Conservation (phyloP, 2,797 vertebrate genomes). For the Tachyglossus aculeatus region DNA sequence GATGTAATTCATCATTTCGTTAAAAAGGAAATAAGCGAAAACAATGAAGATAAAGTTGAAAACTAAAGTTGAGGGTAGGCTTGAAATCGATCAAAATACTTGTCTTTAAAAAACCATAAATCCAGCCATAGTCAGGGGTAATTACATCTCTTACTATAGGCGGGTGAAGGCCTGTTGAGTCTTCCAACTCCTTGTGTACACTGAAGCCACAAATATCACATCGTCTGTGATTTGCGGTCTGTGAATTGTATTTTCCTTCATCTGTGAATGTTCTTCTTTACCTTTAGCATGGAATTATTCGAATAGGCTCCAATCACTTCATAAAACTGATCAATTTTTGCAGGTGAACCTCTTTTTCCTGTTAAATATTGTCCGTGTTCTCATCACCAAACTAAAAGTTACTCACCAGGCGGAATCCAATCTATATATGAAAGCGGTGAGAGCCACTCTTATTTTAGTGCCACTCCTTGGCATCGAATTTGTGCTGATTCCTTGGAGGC, state of each 20-base stretch:
- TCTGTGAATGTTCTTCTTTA: neutral
- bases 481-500: slow-evolving; percentile 91
- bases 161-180: too few relatives aligned
- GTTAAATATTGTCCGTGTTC: slow-evolving; percentile 94
- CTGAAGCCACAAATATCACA: too few relatives aligned
- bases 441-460: slow-evolving; percentile 94
- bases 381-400: slow-evolving; percentile 97
- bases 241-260: neutral
- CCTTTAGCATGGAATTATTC: neutral
- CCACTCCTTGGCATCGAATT: slow-evolving; percentile 94
- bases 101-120: too few relatives aligned
- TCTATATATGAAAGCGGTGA: slow-evolving; percentile 97
- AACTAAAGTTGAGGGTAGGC: too few relatives aligned
- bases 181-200: too few relatives aligned
- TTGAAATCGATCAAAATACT: too few relatives aligned
- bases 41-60: too few relatives aligned
- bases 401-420: slow-evolving; percentile 96
- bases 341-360: slow-evolving; percentile 97
- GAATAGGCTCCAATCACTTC: neutral
- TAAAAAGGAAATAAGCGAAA: too few relatives aligned
- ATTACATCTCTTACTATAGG: too few relatives aligned
- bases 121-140: too few relatives aligned
- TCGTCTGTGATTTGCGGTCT: too few relatives aligned
- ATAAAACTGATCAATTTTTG: neutral
- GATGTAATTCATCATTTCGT: too few relatives aligned